These are phyloP conservation scores for Drosophila lacicola DNA, from an alignment of 2,888 invertebrate genomes.

Conservation along the genomic window DNA sequence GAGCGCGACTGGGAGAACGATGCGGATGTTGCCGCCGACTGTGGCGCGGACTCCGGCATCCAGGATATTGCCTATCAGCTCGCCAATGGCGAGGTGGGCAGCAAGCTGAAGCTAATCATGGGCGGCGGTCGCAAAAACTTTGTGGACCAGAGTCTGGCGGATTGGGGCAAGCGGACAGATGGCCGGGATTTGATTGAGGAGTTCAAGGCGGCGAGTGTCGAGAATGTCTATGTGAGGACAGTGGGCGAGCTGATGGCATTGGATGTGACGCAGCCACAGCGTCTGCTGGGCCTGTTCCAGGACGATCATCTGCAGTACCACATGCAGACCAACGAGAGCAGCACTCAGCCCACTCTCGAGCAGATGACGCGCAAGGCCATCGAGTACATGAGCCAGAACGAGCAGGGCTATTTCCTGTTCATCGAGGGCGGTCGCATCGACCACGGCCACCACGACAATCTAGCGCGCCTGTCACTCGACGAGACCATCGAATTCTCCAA, in stretches of 20 bases:
- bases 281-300: conserved; percentile 89
- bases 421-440: conserved; percentile 88
- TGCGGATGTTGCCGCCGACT: conserved; percentile 85
- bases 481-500: conserved; percentile 89
- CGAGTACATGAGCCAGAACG: conserved; percentile 87
- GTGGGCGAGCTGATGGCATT: conserved; percentile 85
- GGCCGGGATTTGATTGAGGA: conserved; percentile 88
- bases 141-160: conserved; percentile 86
- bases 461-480: conserved; percentile 82
- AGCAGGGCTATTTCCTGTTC: conserved; percentile 92
- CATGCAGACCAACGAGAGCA: conserved; percentile 86
- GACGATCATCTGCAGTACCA: conserved; percentile 90
- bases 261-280: conserved; percentile 86
- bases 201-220: conserved; percentile 87
- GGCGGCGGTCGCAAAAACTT: conserved; percentile 91
- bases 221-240: conserved; percentile 86
- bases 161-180: conserved; percentile 87
- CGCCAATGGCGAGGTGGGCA: conserved; percentile 88
- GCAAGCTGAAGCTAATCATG: conserved; percentile 90
- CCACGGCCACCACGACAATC: conserved; percentile 82
- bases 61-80: conserved; percentile 91
- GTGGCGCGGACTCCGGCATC: conserved; percentile 85
- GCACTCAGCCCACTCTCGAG: conserved; percentile 88
- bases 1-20: conserved; percentile 90
- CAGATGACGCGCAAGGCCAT: conserved; percentile 94